phyloP scores from a whole-genome alignment of 1,140 invertebrate genomes.

The Musca vetustissima region DNA sequence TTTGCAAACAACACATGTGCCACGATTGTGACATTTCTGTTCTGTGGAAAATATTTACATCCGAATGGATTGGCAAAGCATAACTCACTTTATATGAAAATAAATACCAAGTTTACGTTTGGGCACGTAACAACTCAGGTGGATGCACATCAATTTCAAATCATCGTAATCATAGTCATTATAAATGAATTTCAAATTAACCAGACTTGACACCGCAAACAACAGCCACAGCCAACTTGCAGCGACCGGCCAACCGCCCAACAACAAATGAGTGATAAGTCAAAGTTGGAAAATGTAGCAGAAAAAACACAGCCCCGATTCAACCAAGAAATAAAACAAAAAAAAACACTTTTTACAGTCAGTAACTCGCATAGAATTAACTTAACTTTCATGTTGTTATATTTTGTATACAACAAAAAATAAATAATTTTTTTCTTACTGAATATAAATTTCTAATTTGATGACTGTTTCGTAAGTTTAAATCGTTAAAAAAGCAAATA shows the following conservation, averaged over 20 bases:
- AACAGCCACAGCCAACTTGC: not conserved
- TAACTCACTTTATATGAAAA: no score
- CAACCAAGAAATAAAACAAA: not conserved
- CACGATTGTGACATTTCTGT: no score
- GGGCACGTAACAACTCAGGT: slow-evolving; percentile 14
- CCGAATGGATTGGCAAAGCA: no score
- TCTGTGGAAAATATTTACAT: no score
- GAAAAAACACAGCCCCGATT: not conserved
- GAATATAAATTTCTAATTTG: no score
- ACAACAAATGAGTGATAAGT: not conserved
- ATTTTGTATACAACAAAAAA: no score
- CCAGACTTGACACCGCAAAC: slow-evolving; percentile 11
- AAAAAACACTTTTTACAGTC: not conserved
- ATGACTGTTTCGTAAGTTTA: no score
- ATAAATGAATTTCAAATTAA: slow-evolving; percentile 23
- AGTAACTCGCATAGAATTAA: not conserved
- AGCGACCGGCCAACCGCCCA: not conserved
- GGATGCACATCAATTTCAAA: slow-evolving; percentile 14
- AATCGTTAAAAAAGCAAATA: no score
- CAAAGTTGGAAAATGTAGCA: no score
- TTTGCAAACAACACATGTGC: no score
- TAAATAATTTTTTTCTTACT: no score
- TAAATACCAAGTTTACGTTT: slow-evolving; percentile 1
- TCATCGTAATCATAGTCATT: slow-evolving; percentile 20
- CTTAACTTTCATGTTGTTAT: not conserved